A percentile compares a stretch with the other conserved stretches of the same genome.
Conservation (phyloP, 2,113 vertebrate genomes). For the Percina caprodes region DNA sequence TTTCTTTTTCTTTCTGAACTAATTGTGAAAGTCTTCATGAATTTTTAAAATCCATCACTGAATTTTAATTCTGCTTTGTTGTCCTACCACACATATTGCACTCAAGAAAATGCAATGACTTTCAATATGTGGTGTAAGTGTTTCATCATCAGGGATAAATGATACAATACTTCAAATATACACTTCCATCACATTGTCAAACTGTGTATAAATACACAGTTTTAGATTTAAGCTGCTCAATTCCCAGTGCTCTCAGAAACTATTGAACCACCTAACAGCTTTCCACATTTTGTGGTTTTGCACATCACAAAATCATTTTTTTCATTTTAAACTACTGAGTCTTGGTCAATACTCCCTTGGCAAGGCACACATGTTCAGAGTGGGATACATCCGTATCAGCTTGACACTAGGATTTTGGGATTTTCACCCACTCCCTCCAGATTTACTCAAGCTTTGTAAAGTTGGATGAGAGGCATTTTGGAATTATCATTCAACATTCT, state of each 20-base stretch:
- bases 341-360: constrained; percentile 16
- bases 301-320: constrained; percentile 3
- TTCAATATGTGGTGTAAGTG: neutral
- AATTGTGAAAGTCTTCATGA: constrained; percentile 33
- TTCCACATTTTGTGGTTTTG: neutral
- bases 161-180: neutral
- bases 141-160: neutral
- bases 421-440: constrained; percentile 45
- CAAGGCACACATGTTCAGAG: constrained; percentile 27
- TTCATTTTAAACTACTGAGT: constrained; percentile 9
- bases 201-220: neutral
- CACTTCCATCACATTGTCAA: neutral
- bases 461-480: constrained; percentile 22
- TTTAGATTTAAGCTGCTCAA: neutral
- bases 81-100: neutral
- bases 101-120: neutral
- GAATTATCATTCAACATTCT: constrained; percentile 25
- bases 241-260: neutral
- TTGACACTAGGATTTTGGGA: constrained; percentile 42
- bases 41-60: constrained; percentile 45
- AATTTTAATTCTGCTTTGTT: constrained; percentile 37
- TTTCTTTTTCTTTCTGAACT: constrained; percentile 18
- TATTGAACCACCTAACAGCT: neutral
- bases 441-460: constrained; percentile 45
- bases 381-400: constrained; percentile 26